phyloP scores from a whole-genome alignment of 2,888 invertebrate species.

The Pinctada fucata region DNA sequence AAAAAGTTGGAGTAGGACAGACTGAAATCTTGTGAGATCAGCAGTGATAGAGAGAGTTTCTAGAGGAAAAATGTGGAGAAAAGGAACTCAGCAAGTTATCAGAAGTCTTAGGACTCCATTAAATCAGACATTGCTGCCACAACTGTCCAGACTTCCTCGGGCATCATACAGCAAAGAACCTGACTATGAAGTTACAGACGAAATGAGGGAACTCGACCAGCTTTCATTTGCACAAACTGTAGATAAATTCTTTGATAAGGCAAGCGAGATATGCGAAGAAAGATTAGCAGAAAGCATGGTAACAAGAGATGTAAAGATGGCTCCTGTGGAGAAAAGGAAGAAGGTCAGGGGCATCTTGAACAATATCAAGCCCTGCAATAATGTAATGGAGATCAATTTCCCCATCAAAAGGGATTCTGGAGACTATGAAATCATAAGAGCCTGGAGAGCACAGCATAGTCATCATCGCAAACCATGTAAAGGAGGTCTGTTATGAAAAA shows the following conservation, averaged over 20 bases:
- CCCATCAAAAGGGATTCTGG: slow-evolving; percentile 97
- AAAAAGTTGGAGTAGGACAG: neutral
- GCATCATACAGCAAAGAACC: neutral
- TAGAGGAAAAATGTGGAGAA: neutral
- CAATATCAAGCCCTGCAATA: slow-evolving; percentile 98
- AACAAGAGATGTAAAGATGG: slow-evolving; percentile 77
- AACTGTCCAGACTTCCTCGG: neutral
- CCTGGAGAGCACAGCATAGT: slow-evolving; percentile 97
- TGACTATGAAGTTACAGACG: neutral
- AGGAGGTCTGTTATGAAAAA: slow-evolving; percentile 94
- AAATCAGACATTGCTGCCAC: neutral
- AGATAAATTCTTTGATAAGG: slow-evolving; percentile 98
- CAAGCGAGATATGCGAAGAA: slow-evolving; percentile 89
- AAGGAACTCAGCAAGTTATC: neutral
- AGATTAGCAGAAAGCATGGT: slow-evolving; percentile 91
- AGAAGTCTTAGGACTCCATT: neutral
- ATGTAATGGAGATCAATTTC: slow-evolving; percentile 91
- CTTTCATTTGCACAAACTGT: slow-evolving; percentile 80
- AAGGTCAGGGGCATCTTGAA: slow-evolving; percentile 96
- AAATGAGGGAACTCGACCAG: slow-evolving; percentile 38
- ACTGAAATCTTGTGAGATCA: neutral
- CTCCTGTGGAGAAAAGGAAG: slow-evolving; percentile 91
- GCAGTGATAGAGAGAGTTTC: neutral
- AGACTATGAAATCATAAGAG: slow-evolving; percentile 96
- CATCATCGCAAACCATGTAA: slow-evolving; percentile 98